Evolutionary conservation across 1,140 invertebrate genomes (phyloP), one percentile per base, ranked within the genome.

Genomic region (Trialeurodes vaporariorum): DNA sequence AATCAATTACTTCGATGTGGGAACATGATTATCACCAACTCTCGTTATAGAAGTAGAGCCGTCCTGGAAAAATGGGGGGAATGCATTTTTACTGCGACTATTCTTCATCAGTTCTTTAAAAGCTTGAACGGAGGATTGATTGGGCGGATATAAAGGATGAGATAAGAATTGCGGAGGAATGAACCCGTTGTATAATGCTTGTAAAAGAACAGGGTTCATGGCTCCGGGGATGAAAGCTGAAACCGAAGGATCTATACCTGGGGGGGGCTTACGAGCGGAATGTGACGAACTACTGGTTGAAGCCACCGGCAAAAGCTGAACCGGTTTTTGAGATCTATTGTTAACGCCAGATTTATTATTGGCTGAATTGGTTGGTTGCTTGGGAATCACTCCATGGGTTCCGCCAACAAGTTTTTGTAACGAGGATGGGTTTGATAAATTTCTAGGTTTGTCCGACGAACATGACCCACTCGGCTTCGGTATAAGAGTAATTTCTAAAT

Each of bases 401-500:
- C n/a, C n/a, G n/a, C n/a, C n/a, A n/a, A n/a, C n/a, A n/a, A n/a
- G n/a, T n/a, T n/a, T n/a, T n/a, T n/a, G n/a, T n/a, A n/a, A n/a
- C n/a, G n/a, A n/a, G n/a, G n/a, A n/a, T n/a, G n/a, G n/a, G n/a
- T n/a, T n/a, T n/a, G n/a, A n/a, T 17, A 49, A 49, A 49, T 49
- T 49, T 17, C 34, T 49, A 49, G 34, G 34, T 49, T 49, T 49
- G 5, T 49, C 34, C 34, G n/a, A n/a, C n/a, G n/a, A n/a, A 49
- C 34, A 49, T n/a, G 34, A 49, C 34, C 34, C 34, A 49, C 34
- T 49, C 5, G 34, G 34, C 1, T 68, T 64, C 62, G 73, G 79
- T 1, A 86, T 83, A 69, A 85, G 70, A 0, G 83, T 86, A 58
- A 86, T 85, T 75, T 86, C 84, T 63, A 86, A 71, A 72, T 85